Evolutionary conservation across 2,888 invertebrate genomes (phyloP), one percentile per base, ranked within the genome.

Genomic region (Acleris holmiana): DNA sequence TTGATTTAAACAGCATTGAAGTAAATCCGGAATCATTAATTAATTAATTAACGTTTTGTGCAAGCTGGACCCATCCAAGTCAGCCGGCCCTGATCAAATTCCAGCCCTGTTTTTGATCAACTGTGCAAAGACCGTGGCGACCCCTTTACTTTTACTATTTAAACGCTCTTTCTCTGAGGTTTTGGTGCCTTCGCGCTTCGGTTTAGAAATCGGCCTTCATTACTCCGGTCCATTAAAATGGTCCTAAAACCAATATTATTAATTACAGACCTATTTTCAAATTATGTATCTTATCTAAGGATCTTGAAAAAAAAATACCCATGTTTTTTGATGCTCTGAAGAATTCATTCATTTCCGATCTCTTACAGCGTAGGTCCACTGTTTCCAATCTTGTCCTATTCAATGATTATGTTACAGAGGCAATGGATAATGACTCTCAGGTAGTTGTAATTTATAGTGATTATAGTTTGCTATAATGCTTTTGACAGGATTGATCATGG

Each of bases 241-340:
- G n/a, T n/a, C n/a, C n/a, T n/a, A n/a, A n/a, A n/a, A n/a, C n/a
- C n/a, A 25, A 60, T 0, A 23, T 69, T 1, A n/a, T n/a, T 17
- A 69, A 71, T 50, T 71, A 70, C 23, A 58, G 70, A 21, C 69
- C 70, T 2, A 70, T 71, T 1, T 73, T 67, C 0, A 71, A 71
- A 41, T 25, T 71, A 19, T 71, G 67, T 21, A 29, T 70, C 7
- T 57, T 71, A 47, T 61, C 67, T 19, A 69, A 67, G 56, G 62
- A 65, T 0, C 59, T 71, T 10, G 72, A 70, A 51, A 67, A 59
- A 49, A 61, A 70, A 10, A 68, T 40, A 29, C 21, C 3, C 66
- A 69, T n/a, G 55, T n/a, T 69, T 0, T 71, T 69, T 18, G 15
- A 46, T 2, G 40, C 66, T 2, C 8, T 71, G 2, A 57, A 48